Percentiles rank a stretch among this genome's conserved stretches.
Evolutionary conservation across 2,113 vertebrate species (phyloP).

Genomic region (Nothobranchius kuhntae): DNA sequence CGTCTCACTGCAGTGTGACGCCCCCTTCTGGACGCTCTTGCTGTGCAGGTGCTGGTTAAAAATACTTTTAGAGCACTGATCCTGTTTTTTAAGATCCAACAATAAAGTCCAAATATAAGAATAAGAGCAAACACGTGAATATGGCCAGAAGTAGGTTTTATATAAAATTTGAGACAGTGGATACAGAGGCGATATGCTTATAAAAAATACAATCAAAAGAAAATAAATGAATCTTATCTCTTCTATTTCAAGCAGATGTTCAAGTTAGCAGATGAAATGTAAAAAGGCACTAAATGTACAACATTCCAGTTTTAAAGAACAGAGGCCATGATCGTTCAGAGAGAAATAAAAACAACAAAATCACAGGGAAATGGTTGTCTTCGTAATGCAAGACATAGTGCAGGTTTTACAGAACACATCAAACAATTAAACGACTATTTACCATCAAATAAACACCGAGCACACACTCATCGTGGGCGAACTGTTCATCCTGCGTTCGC

Average conservation of each 20-base stretch:
- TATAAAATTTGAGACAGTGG: slow-evolving; percentile 77
- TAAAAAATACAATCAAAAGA: slow-evolving; percentile 77
- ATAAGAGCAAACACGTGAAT: slow-evolving; percentile 14
- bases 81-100: neutral
- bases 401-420: slow-evolving; percentile 68
- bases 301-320: slow-evolving; percentile 80
- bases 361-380: slow-evolving; percentile 65
- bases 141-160: slow-evolving; percentile 73
- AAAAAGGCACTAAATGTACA: slow-evolving; percentile 82
- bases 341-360: slow-evolving; percentile 36
- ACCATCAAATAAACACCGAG: slow-evolving; percentile 50
- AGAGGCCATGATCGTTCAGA: slow-evolving; percentile 56
- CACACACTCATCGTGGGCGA: slow-evolving; percentile 24
- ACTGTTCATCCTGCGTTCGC: slow-evolving; percentile 12
- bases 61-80: no score
- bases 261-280: slow-evolving; percentile 79
- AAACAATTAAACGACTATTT: slow-evolving; percentile 67
- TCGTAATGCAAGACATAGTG: slow-evolving; percentile 68
- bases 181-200: slow-evolving; percentile 75
- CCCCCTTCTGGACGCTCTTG: neutral
- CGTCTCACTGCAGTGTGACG: neutral
- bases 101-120: slow-evolving; percentile 4
- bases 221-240: slow-evolving; percentile 75
- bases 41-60: no score
- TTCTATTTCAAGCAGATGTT: slow-evolving; percentile 70